A percentile compares a stretch with the other conserved stretches of the same genome.
Evolutionary conservation across 1,140 invertebrate species (phyloP).

Genomic region (Pachyrhynchus sulphureomaculatus): DNA sequence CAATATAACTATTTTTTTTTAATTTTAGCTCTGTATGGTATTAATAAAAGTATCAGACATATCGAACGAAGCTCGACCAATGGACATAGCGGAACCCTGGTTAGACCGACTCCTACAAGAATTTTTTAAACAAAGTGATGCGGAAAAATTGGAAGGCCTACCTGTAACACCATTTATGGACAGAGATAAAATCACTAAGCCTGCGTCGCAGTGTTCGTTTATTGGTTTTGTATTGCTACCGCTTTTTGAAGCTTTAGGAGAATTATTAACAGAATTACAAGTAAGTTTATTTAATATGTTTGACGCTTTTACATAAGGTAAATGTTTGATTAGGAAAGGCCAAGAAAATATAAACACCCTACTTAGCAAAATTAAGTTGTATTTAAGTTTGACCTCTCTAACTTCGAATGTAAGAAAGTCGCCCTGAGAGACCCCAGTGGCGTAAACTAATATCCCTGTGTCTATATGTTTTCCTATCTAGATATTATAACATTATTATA

Average conservation of each 20-base stretch:
- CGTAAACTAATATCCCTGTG: too few relatives aligned
- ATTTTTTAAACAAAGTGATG: slow-evolving; percentile 81
- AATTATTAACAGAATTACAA: slow-evolving; percentile 69
- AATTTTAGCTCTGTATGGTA: slow-evolving; percentile 75
- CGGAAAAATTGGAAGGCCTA: slow-evolving; percentile 80
- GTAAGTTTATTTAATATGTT: slow-evolving; percentile 48
- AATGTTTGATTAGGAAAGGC: too few relatives aligned
- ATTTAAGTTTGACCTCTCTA: too few relatives aligned
- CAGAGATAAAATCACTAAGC: slow-evolving; percentile 85
- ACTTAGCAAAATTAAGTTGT: too few relatives aligned
- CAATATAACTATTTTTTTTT: too few relatives aligned
- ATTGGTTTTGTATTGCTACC: slow-evolving; percentile 82
- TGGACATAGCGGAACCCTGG: slow-evolving; percentile 85
- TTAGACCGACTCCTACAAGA: slow-evolving; percentile 76
- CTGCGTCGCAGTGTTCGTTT: slow-evolving; percentile 82
- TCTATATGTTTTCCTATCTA: too few relatives aligned
- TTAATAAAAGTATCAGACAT: slow-evolving; percentile 87
- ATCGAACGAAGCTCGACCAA: slow-evolving; percentile 82
- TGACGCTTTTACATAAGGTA: not conserved
- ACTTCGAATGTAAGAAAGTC: too few relatives aligned
- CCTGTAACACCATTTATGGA: slow-evolving; percentile 90
- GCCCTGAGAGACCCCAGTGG: too few relatives aligned
- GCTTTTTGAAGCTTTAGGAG: slow-evolving; percentile 73
- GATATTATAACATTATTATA: too few relatives aligned
- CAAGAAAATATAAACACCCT: too few relatives aligned